Conservation (phyloP, 2,797 vertebrate genomes). For the Ceryle rudis region DNA sequence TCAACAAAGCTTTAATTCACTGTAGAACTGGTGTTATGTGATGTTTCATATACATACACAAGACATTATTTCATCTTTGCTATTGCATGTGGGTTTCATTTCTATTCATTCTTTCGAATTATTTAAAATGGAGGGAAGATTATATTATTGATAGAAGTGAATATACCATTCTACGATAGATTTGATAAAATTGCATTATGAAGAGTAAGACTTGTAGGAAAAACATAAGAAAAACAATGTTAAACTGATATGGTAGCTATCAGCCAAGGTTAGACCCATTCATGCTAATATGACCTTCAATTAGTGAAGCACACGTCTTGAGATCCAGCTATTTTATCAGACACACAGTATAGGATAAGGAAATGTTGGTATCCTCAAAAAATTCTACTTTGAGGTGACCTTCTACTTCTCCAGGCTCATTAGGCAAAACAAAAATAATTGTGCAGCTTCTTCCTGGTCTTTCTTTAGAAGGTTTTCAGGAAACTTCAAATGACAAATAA, state of each 20-base stretch:
- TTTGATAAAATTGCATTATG: background rate
- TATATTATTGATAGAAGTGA: background rate
- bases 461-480: constrained; percentile 7
- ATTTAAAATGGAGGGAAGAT: background rate
- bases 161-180: background rate
- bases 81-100: background rate
- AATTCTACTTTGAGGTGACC: constrained; percentile 52
- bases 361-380: constrained; percentile 47
- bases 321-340: constrained; percentile 41
- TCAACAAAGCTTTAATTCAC: constrained; percentile 24
- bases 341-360: background rate
- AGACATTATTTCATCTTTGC: background rate
- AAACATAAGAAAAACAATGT: background rate
- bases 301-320: constrained; percentile 35
- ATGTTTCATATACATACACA: background rate
- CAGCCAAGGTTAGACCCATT: constrained; percentile 50
- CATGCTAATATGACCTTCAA: constrained; percentile 73
- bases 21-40: background rate
- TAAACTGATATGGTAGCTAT: constrained; percentile 12
- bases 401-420: constrained; percentile 55
- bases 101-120: background rate
- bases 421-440: constrained; percentile 57
- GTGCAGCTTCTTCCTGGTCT: background rate
- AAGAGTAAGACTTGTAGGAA: background rate
- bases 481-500: constrained; percentile 39